Base-by-base conservation (phyloP, 2,888 invertebrate species). In the Pteria penguin region DNA sequence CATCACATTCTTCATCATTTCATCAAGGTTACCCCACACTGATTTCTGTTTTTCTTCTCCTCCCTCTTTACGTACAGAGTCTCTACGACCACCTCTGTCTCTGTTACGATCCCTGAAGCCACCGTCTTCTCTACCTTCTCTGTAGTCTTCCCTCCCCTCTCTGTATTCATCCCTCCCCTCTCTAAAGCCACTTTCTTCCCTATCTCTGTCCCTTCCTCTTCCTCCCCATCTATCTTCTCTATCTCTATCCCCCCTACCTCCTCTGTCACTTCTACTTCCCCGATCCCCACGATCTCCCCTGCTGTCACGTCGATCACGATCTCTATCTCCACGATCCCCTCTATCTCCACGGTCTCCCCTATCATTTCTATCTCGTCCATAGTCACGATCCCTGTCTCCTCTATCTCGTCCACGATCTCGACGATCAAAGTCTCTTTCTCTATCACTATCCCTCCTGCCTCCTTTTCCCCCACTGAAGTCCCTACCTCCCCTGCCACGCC, bases 71-170 rank as follows among this genome's bases (percentile, higher is more conserved):
- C 75, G 66, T n/a, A 76, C 80, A 29, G 77, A 72, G 18, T 81
- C 81, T 26, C 77, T 55, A n/a, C 82, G 82, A 57, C 76, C 62
- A 4, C 82, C 84, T 31, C 76, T 69, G 11, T 81, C 79, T 36
- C 65, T 52, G 14, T 75, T 76, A 26, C 78, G 76, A 18, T 82
- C 79, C 29, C 72, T 31, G 14, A 82, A 83, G 45, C 75, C 70
- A 26, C 76, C 76, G 29, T 72, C 58, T 14, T 60, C 60, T 4
- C 66, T 24, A 4, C 66, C 58, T n/a, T n/a, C n/a, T 8, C 61
- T 60, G n/a, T 54, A 18, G 31, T 72, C 58, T 4, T 61, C 75
- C 27, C 76, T 75, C 3, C 75, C 68, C 52, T 75, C 74, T 33
- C 72, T 75, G 45, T 68, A 70, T 32, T 76, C 61, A 14, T 70